These are phyloP conservation scores for Myotis findleyi DNA, from an alignment of 2,797 vertebrate species.

Conservation along the genomic window DNA sequence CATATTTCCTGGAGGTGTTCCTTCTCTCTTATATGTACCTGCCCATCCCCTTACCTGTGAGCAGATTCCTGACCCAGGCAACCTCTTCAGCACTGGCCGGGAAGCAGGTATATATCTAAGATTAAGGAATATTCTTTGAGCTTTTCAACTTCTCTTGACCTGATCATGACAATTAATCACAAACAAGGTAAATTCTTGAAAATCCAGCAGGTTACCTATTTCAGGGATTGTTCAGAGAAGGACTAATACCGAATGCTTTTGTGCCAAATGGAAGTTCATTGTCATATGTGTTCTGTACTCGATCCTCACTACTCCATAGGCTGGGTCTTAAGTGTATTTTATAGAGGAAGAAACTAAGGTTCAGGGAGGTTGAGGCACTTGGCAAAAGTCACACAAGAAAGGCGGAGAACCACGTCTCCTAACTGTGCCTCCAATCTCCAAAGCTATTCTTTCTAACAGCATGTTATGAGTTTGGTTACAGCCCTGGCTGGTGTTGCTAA, in stretches of 20 bases:
- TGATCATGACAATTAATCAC: background rate
- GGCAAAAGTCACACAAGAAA: background rate
- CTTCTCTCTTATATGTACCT: background rate
- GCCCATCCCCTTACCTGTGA: background rate
- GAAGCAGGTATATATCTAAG: background rate
- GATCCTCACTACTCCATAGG: background rate
- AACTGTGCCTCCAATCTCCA: background rate
- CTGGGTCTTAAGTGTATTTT: background rate
- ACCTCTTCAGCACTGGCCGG: too few relatives aligned
- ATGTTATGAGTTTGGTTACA: background rate
- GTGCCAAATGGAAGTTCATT: background rate
- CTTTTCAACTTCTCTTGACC: background rate
- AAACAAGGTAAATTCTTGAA: background rate
- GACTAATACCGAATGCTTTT: background rate
- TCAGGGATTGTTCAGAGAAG: background rate
- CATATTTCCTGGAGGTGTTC: background rate
- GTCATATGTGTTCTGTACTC: fast-evolving
- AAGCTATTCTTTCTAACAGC: background rate
- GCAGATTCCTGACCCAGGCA: background rate
- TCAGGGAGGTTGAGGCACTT: background rate
- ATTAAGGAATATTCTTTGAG: background rate
- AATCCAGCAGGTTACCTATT: background rate
- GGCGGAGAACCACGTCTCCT: background rate
- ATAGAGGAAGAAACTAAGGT: conserved; percentile 18
- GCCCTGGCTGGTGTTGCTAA: too few relatives aligned